These are phyloP conservation scores for Lepidocyrtinus sp. DNA, from an alignment of 2,888 invertebrate genomes.

Conservation along the genomic window DNA sequence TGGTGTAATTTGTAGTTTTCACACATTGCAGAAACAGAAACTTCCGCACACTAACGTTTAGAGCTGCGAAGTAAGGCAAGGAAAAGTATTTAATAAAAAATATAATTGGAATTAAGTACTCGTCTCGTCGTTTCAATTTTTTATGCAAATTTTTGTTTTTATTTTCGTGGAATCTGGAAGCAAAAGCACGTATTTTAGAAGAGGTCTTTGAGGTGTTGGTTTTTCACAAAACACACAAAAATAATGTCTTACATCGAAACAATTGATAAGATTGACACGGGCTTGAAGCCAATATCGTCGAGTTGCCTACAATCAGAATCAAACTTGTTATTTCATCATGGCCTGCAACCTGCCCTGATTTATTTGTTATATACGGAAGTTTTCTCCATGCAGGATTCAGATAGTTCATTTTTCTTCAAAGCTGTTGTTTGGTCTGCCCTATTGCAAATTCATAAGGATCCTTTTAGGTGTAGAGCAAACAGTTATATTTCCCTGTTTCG, in stretches of 20 bases:
- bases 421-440: conserved; percentile 16
- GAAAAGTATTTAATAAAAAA: no score
- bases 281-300: background rate
- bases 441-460: conserved; percentile 45
- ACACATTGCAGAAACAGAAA: no score
- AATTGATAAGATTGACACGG: background rate
- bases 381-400: background rate
- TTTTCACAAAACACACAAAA: no score
- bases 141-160: no score
- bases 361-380: conserved; percentile 25
- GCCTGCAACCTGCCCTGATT: background rate
- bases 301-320: conserved; percentile 11
- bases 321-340: conserved; percentile 10
- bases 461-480: background rate
- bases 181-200: no score
- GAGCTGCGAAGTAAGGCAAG: no score
- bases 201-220: no score
- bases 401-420: conserved; percentile 23
- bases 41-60: no score
- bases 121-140: no score
- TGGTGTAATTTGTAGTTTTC: no score
- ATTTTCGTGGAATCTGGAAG: no score
- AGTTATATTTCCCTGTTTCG: background rate
- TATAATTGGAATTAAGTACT: no score
- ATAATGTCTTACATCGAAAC: background rate